These are phyloP conservation scores for Prenolepis imparis DNA, from an alignment of 2,888 invertebrate species.

Conservation along the genomic window DNA sequence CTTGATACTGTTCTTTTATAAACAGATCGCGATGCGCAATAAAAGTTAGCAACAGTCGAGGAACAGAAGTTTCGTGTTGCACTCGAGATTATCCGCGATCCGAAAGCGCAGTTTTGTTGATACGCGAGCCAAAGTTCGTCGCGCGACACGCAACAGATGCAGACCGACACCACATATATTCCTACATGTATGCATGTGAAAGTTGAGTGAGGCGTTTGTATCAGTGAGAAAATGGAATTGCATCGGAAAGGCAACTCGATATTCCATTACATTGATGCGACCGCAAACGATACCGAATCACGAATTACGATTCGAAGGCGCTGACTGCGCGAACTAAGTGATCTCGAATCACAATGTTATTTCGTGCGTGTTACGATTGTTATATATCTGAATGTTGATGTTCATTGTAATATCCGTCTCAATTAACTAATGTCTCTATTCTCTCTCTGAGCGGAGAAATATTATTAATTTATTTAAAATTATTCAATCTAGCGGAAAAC, in stretches of 20 bases:
- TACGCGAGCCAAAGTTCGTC: conserved; percentile 46
- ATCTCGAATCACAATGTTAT: conserved; percentile 20
- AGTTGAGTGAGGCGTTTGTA: conserved; percentile 38
- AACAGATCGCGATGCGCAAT: conserved; percentile 9
- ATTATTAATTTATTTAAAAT: background rate
- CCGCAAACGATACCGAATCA: conserved; percentile 55
- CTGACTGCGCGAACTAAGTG: conserved; percentile 20
- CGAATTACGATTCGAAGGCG: conserved; percentile 57
- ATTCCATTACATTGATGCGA: conserved; percentile 68
- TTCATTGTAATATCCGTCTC: background rate
- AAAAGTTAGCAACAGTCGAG: conserved; percentile 16
- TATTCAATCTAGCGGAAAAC: background rate
- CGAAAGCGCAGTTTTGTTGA: conserved; percentile 11
- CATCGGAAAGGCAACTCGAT: conserved; percentile 67
- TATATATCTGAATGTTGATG: background rate
- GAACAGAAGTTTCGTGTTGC: background rate
- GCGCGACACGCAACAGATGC: conserved; percentile 57
- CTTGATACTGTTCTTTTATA: background rate
- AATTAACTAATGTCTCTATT: background rate
- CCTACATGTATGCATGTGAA: background rate
- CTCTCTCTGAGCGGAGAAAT: background rate
- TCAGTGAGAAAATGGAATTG: conserved; percentile 54
- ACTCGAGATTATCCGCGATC: conserved; percentile 2
- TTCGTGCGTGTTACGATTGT: background rate
- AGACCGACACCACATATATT: conserved; percentile 44